Conservation (phyloP, 2,888 invertebrate genomes). For the Xylocampa areola region DNA sequence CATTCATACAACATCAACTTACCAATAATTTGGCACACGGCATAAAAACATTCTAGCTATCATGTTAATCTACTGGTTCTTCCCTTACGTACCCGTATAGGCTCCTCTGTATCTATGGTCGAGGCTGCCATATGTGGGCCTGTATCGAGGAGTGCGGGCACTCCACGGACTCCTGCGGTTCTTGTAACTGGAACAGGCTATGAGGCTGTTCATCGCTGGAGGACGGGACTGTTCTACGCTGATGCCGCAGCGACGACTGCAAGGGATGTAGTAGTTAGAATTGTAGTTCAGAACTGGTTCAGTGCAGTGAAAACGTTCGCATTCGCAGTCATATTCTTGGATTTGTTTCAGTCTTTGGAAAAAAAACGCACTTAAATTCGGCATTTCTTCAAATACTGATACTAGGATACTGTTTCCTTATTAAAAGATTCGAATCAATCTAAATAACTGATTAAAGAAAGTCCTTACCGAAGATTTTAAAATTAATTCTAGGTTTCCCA, state of each 20-base stretch:
- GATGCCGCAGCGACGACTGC: conserved; percentile 84
- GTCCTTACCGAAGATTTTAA: too few relatives aligned
- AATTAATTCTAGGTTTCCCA: too few relatives aligned
- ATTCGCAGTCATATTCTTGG: too few relatives aligned
- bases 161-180: conserved; percentile 89
- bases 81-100: conserved; percentile 66
- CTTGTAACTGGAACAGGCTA: conserved; percentile 94
- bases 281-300: too few relatives aligned
- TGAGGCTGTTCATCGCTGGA: conserved; percentile 93
- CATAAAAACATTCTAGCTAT: conserved; percentile 10
- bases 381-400: too few relatives aligned
- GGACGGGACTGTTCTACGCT: conserved; percentile 92
- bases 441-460: too few relatives aligned
- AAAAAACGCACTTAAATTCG: too few relatives aligned
- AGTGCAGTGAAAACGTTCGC: too few relatives aligned
- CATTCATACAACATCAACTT: not conserved
- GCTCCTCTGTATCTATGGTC: conserved; percentile 80
- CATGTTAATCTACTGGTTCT: conserved; percentile 3
- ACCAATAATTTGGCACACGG: conserved; percentile 4
- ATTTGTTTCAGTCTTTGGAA: too few relatives aligned
- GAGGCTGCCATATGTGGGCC: conserved; percentile 83
- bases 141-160: conserved; percentile 80
- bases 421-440: too few relatives aligned
- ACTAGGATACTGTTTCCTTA: too few relatives aligned
- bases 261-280: not conserved